Base-by-base conservation (phyloP, 2,888 invertebrate species). In the Dynastes hyllus region DNA sequence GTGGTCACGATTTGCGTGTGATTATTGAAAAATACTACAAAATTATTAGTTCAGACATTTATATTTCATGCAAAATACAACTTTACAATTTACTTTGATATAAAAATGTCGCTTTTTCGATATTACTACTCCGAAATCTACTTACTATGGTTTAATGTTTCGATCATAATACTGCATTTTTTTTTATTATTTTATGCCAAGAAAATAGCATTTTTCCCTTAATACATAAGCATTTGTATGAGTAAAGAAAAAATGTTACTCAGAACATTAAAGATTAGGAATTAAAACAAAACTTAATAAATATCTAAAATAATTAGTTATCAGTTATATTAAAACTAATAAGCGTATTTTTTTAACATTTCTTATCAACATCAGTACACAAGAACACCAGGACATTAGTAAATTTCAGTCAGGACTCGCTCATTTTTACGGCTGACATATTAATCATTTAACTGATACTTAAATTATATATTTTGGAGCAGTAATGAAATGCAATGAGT, bases 401-500 rank as follows among this genome's bases (percentile, higher is more conserved):
- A 55, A 75, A 55, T 50, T 53, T 53, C 70, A 70, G 55, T 53
- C 70, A 70, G 53, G 51, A 58, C 6, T 53, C 55, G 32, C 53
- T 32, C 32, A 55, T 55, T 37, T 71, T 32, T 37, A 37, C 50
- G 71, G 55, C 53, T 71, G 16, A 50, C 16, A 66, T 27, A 45
- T 55, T 37, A 61, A 40, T 45, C 27, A 13, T 75, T 13, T 61
- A 32, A 32, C 75, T 61, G 40, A 55, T 40, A 55, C 71, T 90
- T 90, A 94, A 87, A 94, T 93, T 84, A 93, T 91, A 90, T 93
- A 92, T 86, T 91, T 92, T 80, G 94, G 94, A 81, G 94, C 93
- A 83, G 93, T 93, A 83, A 95, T 92, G 87, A 95, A 94, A 91
- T 95, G 93, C 86, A 95, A 89, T 78, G 94, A 92, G 90, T 95